Evolutionary conservation across 2,888 invertebrate species (phyloP).

Genomic region (Trachelus stipa): DNA sequence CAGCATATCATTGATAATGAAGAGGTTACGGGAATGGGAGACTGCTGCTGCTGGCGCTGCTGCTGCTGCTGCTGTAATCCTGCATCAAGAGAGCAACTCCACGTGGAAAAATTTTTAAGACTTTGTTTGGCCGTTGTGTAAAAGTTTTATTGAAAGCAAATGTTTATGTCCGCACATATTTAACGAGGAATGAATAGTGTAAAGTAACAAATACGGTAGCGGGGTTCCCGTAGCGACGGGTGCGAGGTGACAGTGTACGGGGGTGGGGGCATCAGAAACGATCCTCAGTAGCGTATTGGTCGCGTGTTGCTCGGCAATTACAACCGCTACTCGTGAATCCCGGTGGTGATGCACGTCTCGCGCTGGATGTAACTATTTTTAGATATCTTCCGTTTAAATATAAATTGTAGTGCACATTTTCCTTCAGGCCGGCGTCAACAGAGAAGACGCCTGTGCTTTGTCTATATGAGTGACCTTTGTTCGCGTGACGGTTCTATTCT

Average conservation of each 20-base stretch:
- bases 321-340: not conserved
- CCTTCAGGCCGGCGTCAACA: slow-evolving; percentile 9
- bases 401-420: slow-evolving; percentile 34
- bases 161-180: not conserved
- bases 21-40: not conserved
- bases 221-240: not conserved
- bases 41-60: no score
- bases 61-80: not conserved
- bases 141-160: not conserved
- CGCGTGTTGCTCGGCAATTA: not conserved
- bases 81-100: not conserved
- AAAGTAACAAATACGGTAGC: not conserved
- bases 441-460: slow-evolving; percentile 15
- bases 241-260: not conserved
- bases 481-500: slow-evolving; percentile 15
- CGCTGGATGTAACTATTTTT: slow-evolving; percentile 42
- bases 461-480: slow-evolving; percentile 26
- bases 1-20: not conserved
- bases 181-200: not conserved
- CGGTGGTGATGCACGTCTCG: not conserved
- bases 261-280: not conserved
- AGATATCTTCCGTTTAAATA: slow-evolving; percentile 49
- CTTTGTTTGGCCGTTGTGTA: not conserved
- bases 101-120: not conserved
- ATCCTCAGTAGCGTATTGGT: not conserved